Conservation (phyloP, 2,113 vertebrate genomes). For the Leptocoma aspasia region DNA sequence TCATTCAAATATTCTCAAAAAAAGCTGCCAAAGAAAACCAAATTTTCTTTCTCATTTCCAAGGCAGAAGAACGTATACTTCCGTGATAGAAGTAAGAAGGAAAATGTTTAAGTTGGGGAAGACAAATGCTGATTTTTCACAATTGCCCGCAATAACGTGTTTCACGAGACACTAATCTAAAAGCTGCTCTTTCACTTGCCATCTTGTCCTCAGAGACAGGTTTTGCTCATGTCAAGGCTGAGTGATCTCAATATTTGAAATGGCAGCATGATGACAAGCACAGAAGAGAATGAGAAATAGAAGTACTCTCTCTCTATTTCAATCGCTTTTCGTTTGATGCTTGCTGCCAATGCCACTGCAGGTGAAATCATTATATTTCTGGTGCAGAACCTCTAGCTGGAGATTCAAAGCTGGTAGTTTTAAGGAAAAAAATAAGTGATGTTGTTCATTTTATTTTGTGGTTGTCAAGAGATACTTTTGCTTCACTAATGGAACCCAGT, state of each 20-base stretch:
- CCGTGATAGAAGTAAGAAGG: background rate
- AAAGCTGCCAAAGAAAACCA: background rate
- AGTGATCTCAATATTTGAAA: slow-evolving; percentile 20
- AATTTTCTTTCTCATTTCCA: background rate
- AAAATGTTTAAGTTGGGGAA: background rate
- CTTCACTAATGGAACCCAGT: background rate
- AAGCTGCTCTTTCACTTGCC: slow-evolving; percentile 3
- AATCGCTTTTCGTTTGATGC: background rate
- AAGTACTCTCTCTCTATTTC: background rate
- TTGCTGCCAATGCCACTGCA: background rate
- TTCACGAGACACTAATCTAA: background rate
- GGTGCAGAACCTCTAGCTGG: background rate
- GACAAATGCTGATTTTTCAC: background rate
- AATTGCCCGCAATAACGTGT: background rate
- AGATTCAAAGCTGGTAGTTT: background rate
- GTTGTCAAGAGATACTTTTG: background rate
- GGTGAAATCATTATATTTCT: background rate
- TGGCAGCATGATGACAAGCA: background rate
- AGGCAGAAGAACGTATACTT: background rate
- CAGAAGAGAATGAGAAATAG: slow-evolving; percentile 3
- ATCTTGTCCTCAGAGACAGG: background rate
- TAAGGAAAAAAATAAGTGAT: background rate
- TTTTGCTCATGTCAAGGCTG: slow-evolving; percentile 3
- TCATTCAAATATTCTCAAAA: background rate
- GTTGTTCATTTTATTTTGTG: background rate